Conservation (phyloP, 2,797 vertebrate species). For the Cossypha dichroa region DNA sequence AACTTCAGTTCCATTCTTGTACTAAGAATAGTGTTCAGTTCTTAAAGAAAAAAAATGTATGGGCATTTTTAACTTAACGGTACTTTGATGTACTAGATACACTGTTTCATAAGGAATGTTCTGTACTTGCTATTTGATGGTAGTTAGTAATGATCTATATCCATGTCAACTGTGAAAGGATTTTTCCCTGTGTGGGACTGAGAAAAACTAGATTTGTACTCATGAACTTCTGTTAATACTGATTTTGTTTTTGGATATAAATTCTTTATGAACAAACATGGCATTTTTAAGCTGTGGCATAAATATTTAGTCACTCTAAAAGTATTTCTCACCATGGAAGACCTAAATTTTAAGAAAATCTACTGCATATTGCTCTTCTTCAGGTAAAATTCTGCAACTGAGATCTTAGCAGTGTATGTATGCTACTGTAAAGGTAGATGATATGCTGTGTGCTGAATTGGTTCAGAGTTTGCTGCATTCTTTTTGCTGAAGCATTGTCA, state of each 20-base stretch:
- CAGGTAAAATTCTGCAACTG: not conserved
- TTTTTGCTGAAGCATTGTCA: not conserved
- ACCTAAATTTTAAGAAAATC: not conserved
- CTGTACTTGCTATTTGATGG: not conserved
- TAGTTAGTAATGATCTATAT: not conserved
- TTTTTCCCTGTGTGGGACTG: not conserved
- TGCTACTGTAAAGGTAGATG: not conserved
- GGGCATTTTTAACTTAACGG: not conserved
- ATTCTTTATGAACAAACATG: not conserved
- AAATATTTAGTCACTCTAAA: not conserved
- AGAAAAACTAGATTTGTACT: not conserved
- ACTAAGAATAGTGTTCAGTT: not conserved
- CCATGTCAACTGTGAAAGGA: not conserved
- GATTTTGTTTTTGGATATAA: not conserved
- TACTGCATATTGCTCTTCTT: not conserved
- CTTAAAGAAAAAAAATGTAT: not conserved
- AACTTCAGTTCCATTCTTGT: not conserved
- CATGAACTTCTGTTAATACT: not conserved
- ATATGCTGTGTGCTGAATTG: fast-evolving
- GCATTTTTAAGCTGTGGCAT: not conserved
- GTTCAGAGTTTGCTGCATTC: not conserved
- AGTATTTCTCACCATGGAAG: not conserved
- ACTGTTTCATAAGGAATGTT: not conserved
- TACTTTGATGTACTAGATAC: not conserved
- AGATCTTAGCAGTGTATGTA: not conserved